Evolutionary conservation across 2,888 invertebrate species (phyloP), one percentile per base, ranked within the genome.

Genomic region (Xylocampa areola): DNA sequence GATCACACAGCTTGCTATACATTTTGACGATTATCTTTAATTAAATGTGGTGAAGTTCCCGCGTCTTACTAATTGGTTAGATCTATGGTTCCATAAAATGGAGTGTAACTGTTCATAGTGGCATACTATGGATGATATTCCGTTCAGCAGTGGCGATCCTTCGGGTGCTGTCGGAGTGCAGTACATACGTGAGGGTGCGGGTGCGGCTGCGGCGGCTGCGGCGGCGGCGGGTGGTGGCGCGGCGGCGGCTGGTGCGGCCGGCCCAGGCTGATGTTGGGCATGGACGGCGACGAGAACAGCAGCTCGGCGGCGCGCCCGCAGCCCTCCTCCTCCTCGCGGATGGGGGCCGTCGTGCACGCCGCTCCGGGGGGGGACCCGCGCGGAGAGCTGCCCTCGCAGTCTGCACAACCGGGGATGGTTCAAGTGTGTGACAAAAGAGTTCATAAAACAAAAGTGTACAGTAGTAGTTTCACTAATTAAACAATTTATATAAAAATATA

Each of bases 201-300:
- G 10, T 95, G 93, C 70, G 94, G 95, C 60, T 59, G 68, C 85
- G 67, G 97, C 89, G 98, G 68, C 85, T 65, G 97, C 89, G 98
- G 98, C 75, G 98, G 91, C 0, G 98, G 98, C 76, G 95, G 92
- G 78, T 95, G 96, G 57, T 97, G 86, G 98, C 98, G 81, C 7
- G 98, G 95, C 60, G 97, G 63, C 14, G 64, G 54, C 48, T 62
- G 62, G 83, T 95, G 97, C 68, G 97, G 97, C 78, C 97, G 95
- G 53, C 98, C 98, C 79, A 99, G 95, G 63, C 98, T 98, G 87
- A 99, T 99, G 94, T 99, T 99, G 82, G 99, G 99, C 97, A 99
- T 96, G 81, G 98, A 98, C 53, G 98, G 98, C 79, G 98, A 98
- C 78, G 98, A 98, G 94, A 98, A 98, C 64, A 98, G 95, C 61